Evolutionary conservation across 2,888 invertebrate genomes (phyloP).

Genomic region (Seira musarum): DNA sequence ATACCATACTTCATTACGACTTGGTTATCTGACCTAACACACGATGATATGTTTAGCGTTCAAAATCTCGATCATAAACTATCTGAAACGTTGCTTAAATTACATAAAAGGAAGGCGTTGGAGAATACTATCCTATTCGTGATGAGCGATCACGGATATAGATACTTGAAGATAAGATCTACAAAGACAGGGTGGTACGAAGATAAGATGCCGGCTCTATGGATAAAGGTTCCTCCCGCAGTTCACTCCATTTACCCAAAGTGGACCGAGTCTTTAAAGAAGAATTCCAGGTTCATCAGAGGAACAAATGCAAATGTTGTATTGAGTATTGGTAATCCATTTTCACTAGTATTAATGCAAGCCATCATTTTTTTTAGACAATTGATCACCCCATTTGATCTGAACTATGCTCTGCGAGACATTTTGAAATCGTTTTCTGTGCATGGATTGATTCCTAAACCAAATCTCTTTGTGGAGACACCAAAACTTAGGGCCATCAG

Average conservation of each 20-base stretch:
- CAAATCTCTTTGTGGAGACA: background rate
- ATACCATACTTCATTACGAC: conserved; percentile 72
- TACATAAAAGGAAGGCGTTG: conserved; percentile 71
- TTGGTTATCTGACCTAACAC: conserved; percentile 63
- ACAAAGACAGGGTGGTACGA: conserved; percentile 82
- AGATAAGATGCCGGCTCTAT: conserved; percentile 64
- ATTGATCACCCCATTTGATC: conserved; percentile 59
- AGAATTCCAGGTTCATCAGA: conserved; percentile 63
- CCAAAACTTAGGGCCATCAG: conserved; percentile 35
- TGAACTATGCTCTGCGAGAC: conserved; percentile 56
- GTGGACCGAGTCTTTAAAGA: conserved; percentile 44
- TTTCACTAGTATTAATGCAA: background rate
- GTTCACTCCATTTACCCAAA: conserved; percentile 27
- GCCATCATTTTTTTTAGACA: conserved; percentile 31
- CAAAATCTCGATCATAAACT: conserved; percentile 40
- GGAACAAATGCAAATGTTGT: too few species aligned
- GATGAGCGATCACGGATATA: conserved; percentile 85
- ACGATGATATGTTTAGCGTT: conserved; percentile 54
- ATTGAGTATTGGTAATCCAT: too few species aligned
- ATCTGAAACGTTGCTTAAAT: conserved; percentile 29
- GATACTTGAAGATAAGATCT: conserved; percentile 81
- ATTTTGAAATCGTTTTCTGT: conserved; percentile 44
- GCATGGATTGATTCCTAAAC: background rate
- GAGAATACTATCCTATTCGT: conserved; percentile 80
- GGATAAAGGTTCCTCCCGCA: conserved; percentile 55